Conservation (phyloP, 1,140 invertebrate genomes). For the Atta texana region DNA sequence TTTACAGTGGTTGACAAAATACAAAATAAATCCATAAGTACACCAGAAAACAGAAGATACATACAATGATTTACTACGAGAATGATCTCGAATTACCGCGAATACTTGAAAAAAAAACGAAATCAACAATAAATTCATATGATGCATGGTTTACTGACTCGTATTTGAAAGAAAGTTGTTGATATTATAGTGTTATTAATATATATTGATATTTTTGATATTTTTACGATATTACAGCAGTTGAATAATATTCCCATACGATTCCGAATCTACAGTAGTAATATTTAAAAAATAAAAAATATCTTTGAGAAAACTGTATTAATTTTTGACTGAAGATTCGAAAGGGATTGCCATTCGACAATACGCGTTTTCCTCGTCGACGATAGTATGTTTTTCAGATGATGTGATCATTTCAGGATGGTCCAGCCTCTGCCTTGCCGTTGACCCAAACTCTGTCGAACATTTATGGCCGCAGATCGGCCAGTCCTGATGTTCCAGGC, state of each 20-base stretch:
- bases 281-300: background rate
- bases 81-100: background rate
- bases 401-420: constrained; percentile 80
- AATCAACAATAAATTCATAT: background rate
- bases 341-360: constrained; percentile 25
- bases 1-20: background rate
- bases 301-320: background rate
- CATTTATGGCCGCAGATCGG: constrained; percentile 83
- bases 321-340: background rate
- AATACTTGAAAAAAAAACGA: background rate
- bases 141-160: background rate
- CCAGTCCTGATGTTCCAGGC: constrained; percentile 81
- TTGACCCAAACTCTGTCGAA: constrained; percentile 83
- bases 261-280: background rate
- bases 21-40: constrained; percentile 7
- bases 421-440: constrained; percentile 80
- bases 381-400: constrained; percentile 63
- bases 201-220: background rate
- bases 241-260: background rate
- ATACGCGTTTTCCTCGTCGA: constrained; percentile 40
- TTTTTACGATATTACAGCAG: background rate
- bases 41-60: background rate
- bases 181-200: background rate
- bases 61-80: background rate
- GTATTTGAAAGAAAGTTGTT: background rate